A percentile compares a stretch with the other conserved stretches of the same genome.
phyloP scores from a whole-genome alignment of 1,140 invertebrate genomes.

The Zaprionus vittiger region DNA sequence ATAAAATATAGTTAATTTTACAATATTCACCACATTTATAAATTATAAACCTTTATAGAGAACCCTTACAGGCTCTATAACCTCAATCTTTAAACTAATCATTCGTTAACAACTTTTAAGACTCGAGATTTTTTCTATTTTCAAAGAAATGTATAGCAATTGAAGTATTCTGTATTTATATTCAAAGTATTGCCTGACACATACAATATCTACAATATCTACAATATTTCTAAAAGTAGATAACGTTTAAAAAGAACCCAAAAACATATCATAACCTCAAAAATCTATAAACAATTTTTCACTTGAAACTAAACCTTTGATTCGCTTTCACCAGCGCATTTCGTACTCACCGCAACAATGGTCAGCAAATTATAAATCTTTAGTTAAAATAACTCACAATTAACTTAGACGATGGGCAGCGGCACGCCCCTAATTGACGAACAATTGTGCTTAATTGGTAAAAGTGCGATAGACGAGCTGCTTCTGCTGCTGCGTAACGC shows the following conservation, averaged over 20 bases:
- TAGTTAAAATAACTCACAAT: conserved; percentile 70
- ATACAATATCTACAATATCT: neutral
- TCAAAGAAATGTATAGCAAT: no score
- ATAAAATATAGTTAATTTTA: no score
- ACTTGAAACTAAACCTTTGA: neutral
- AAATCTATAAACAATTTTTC: neutral
- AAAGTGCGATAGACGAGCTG: conserved; percentile 66
- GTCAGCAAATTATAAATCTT: conserved; percentile 71
- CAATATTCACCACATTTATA: neutral
- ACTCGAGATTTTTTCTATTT: no score
- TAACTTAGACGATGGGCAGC: conserved; percentile 4
- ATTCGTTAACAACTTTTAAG: no score
- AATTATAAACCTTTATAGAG: neutral
- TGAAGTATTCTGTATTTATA: no score
- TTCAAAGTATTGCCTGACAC: no score
- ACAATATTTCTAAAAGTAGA: neutral
- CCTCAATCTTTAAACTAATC: no score
- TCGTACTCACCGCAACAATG: conserved; percentile 43
- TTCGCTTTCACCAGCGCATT: conserved; percentile 57
- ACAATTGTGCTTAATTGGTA: conserved; percentile 77
- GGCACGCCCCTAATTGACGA: conserved; percentile 57
- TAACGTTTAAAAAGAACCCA: neutral
- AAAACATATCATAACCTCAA: neutral
- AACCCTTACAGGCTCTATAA: neutral
- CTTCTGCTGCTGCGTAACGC: conserved; percentile 48